Conservation (phyloP, 2,113 vertebrate genomes). For the Tiliqua scincoides region DNA sequence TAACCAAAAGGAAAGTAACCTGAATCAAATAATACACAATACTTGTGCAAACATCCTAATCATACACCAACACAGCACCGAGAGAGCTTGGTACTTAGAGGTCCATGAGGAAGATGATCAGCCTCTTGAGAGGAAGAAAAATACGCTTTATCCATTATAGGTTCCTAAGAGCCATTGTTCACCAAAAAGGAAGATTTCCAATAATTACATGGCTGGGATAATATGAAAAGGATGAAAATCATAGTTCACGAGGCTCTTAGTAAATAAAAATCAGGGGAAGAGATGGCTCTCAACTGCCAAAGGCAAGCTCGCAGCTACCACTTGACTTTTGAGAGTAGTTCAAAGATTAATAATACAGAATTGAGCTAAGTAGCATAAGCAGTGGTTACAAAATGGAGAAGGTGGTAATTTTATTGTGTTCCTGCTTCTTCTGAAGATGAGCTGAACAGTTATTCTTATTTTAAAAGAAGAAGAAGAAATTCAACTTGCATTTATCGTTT, state of each 20-base stretch:
- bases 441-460: not conserved
- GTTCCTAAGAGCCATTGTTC: not conserved
- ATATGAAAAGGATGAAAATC: constrained; percentile 53
- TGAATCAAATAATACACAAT: not conserved
- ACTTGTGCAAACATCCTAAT: not conserved
- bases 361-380: constrained; percentile 31
- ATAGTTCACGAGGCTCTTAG: constrained; percentile 41
- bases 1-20: not conserved
- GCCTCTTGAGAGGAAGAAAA: constrained; percentile 23
- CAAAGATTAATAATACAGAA: constrained; percentile 54
- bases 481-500: not conserved
- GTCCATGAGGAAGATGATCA: not conserved
- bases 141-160: constrained; percentile 39
- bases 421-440: constrained; percentile 22
- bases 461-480: not conserved
- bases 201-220: constrained; percentile 47
- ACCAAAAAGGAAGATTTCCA: constrained; percentile 24
- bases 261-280: constrained; percentile 55
- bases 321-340: constrained; percentile 20
- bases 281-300: constrained; percentile 3
- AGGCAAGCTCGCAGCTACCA: not conserved
- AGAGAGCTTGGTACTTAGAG: not conserved
- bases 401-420: constrained; percentile 10
- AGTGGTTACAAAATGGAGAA: constrained; percentile 33
- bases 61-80: not conserved